Conservation (phyloP, 2,797 vertebrate genomes). For the Takifugu rubripes region DNA sequence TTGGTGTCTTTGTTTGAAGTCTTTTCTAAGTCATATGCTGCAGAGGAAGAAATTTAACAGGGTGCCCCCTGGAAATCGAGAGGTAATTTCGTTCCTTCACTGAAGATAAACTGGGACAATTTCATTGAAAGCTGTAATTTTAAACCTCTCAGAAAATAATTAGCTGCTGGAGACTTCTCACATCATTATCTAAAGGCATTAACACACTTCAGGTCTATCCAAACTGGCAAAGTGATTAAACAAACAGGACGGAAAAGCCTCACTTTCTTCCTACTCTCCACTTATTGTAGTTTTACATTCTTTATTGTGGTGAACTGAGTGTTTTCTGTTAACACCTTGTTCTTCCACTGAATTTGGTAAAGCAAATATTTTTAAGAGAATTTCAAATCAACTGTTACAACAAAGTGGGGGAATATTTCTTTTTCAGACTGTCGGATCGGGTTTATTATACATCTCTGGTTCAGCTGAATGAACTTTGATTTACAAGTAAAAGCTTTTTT, state of each 20-base stretch:
- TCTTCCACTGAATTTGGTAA: too few species aligned
- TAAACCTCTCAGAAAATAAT: constrained; percentile 43
- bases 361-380: too few species aligned
- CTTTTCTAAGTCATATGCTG: constrained; percentile 15
- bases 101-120: constrained; percentile 35
- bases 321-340: too few species aligned
- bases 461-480: too few species aligned
- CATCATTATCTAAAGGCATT: constrained; percentile 54
- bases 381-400: too few species aligned
- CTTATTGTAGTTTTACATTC: too few species aligned
- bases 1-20: constrained; percentile 11
- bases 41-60: constrained; percentile 26
- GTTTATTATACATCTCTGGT: too few species aligned
- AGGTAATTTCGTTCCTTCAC: constrained; percentile 32
- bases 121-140: constrained; percentile 46
- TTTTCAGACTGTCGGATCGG: too few species aligned
- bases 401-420: too few species aligned
- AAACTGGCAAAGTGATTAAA: constrained; percentile 50
- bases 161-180: constrained; percentile 39
- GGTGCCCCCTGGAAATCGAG: constrained; percentile 17
- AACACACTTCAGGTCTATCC: constrained; percentile 45
- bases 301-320: too few species aligned
- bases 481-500: too few species aligned
- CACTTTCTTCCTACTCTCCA: not conserved
- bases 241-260: constrained; percentile 31